phyloP scores from a whole-genome alignment of 1,140 invertebrate species.

The Penaeus indicus region DNA sequence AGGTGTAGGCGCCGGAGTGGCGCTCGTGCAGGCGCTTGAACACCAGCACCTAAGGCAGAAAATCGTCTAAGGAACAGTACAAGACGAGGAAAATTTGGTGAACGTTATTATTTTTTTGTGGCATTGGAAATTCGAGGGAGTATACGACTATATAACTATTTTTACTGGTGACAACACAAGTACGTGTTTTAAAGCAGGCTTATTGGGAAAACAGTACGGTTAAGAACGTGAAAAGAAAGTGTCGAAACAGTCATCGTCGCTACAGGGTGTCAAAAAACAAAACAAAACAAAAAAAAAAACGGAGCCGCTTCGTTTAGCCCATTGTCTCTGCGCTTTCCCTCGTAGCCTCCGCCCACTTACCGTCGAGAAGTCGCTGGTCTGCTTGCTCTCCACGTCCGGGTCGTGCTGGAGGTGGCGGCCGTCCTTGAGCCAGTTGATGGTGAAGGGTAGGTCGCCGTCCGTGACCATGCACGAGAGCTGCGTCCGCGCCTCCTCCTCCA shows the following conservation, averaged over 20 bases:
- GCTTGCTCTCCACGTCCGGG: conserved; percentile 60
- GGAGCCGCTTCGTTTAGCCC: too few species aligned
- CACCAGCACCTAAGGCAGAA: conserved; percentile 61
- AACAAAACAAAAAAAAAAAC: too few species aligned
- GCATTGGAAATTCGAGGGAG: neutral
- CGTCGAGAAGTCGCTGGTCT: conserved; percentile 62
- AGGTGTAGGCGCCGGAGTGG: conserved; percentile 68
- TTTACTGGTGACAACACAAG: neutral
- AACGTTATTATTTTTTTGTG: neutral
- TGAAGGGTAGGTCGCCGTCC: conserved; percentile 70
- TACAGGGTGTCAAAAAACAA: too few species aligned
- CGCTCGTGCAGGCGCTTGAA: conserved; percentile 64
- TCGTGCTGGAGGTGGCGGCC: conserved; percentile 69
- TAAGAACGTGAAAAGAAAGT: too few species aligned
- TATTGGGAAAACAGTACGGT: too few species aligned
- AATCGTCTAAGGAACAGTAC: conserved; percentile 70
- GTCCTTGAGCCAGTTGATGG: conserved; percentile 74
- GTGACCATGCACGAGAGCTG: conserved; percentile 70
- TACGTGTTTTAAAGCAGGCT: conserved; percentile 78
- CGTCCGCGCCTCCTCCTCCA: conserved; percentile 68
- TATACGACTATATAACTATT: neutral
- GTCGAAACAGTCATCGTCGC: too few species aligned
- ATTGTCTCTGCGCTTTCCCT: too few species aligned
- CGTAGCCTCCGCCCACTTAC: conserved; percentile 17
- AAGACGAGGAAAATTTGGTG: neutral